phyloP scores from a whole-genome alignment of 2,797 vertebrate species.

The Calcarius lapponicus region DNA sequence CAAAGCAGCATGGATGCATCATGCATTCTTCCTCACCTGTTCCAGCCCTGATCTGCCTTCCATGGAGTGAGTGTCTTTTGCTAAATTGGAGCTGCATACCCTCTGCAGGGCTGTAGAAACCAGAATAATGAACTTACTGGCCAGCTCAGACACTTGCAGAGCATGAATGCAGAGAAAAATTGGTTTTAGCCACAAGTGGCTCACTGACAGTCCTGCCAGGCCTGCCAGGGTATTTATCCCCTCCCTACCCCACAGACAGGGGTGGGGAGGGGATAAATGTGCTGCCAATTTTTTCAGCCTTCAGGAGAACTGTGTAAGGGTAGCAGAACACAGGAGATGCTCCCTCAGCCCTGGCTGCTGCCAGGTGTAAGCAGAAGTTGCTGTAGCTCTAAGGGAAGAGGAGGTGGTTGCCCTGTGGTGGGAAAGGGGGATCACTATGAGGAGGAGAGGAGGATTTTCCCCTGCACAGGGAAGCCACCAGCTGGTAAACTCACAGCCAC shows the following conservation, averaged over 20 bases:
- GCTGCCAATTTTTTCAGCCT: neutral
- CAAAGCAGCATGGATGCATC: neutral
- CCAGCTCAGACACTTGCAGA: neutral
- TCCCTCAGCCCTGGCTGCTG: neutral
- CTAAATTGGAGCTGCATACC: neutral
- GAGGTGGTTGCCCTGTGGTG: neutral
- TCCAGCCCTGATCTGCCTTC: neutral
- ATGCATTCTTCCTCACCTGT: neutral
- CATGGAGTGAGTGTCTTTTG: neutral
- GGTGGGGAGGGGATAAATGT: neutral
- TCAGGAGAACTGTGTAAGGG: neutral
- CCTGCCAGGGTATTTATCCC: neutral
- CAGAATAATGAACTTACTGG: neutral
- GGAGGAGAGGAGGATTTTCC: neutral
- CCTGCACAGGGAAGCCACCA: neutral
- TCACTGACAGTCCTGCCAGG: neutral
- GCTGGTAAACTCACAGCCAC: neutral
- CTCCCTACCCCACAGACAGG: neutral
- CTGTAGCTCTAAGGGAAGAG: neutral
- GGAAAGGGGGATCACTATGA: neutral
- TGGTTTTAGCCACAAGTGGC: neutral
- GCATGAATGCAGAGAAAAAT: neutral
- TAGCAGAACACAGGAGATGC: neutral
- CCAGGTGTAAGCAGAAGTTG: neutral
- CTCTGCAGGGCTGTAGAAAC: neutral